Conservation (phyloP, 2,113 vertebrate species). For the Brienomyrus brachyistius region DNA sequence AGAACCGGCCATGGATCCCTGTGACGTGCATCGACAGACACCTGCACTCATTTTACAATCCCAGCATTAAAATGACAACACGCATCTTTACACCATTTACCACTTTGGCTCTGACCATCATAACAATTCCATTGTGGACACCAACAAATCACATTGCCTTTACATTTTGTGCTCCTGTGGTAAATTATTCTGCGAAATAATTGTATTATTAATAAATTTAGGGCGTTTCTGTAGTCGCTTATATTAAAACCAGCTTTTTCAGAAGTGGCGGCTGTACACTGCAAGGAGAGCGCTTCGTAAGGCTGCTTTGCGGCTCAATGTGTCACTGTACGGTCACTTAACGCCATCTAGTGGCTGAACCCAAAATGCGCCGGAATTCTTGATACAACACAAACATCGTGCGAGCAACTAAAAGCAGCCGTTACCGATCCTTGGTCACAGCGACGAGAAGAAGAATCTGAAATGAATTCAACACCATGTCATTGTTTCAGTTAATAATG, state of each 20-base stretch:
- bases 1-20: background rate
- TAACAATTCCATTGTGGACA: too few species aligned
- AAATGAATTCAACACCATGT: background rate
- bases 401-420: background rate
- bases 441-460: background rate
- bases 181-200: too few species aligned
- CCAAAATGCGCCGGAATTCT: background rate
- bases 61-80: background rate
- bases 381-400: background rate
- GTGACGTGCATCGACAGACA: background rate
- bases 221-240: background rate
- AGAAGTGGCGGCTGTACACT: background rate
- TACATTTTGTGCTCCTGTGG: background rate
- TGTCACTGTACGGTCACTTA: background rate
- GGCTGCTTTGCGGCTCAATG: background rate
- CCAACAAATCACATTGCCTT: background rate
- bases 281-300: background rate
- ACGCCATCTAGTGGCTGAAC: conserved; percentile 12
- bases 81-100: background rate
- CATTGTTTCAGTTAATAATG: background rate
- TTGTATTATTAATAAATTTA: background rate
- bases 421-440: background rate
- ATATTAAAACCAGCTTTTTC: background rate
- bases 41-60: background rate
- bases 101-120: background rate